Evolutionary conservation across 2,888 invertebrate genomes (phyloP), one percentile per base, ranked within the genome.

Genomic region (Lamproptera curius): DNA sequence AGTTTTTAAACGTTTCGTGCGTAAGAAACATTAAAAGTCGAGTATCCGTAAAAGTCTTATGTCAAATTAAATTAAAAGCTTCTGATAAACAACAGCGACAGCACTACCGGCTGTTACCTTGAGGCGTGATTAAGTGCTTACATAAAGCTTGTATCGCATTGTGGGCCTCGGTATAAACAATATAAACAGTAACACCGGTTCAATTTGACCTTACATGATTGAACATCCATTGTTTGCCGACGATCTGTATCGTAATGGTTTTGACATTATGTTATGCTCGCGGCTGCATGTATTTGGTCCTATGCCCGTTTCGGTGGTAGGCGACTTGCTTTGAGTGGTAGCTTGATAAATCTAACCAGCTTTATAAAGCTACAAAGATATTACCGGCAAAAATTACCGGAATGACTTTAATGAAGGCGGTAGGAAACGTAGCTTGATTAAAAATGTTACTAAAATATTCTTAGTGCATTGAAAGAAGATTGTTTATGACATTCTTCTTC

Each of bases 261-360:
- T 28, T 28, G 28, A 28, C 28, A 28, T 28, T 28, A 28, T 28
- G 28, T 28, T 28, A 28, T 28, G n/a, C 28, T 28, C 10, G 9
- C n/a, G 28, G 10, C 28, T 28, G 28, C 9, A 28, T 28, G 28
- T n/a, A 10, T 28, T 10, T 10, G 10, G n/a, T n/a, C n/a, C 28
- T 2, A 28, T 28, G 3, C 2, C 10, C 10, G 28, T 28, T 28
- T 28, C n/a, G 28, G 70, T 84, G 73, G 83, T 83, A 79, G 83
- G 83, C 20, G 20, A 20, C 16, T 44, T 26, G 28, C 34, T 37
- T 14, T 28, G 8, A 8, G 5, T 26, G 23, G 9, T 26, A 16
- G 5, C 26, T n/a, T n/a, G n/a, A n/a, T n/a, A n/a, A n/a, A n/a
- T n/a, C n/a, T n/a, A n/a, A n/a, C n/a, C n/a, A n/a, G n/a, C n/a